A percentile compares a stretch with the other conserved stretches of the same genome.
Evolutionary conservation across 2,797 vertebrate species (phyloP).

Genomic region (Halcyon badia): DNA sequence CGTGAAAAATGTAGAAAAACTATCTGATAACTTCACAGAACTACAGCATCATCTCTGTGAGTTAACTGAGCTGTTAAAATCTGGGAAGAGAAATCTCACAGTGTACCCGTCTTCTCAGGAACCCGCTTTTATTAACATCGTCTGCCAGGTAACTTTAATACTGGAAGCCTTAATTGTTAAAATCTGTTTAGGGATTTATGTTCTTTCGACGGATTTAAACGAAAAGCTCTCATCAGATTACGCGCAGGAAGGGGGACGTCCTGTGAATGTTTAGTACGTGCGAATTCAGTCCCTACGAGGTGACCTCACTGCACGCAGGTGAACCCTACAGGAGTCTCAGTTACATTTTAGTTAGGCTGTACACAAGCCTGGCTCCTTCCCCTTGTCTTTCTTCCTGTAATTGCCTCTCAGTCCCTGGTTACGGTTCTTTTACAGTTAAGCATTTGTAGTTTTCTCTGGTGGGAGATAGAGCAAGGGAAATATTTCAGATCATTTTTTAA

Average conservation of each 20-base stretch:
- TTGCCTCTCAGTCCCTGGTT: not conserved
- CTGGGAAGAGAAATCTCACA: constrained; percentile 79
- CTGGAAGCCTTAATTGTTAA: not conserved
- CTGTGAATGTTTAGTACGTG: rapidly evolving
- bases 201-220: not conserved
- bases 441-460: not conserved
- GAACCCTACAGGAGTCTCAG: not conserved
- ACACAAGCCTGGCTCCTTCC: not conserved
- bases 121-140: constrained; percentile 88
- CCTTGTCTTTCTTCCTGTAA: not conserved
- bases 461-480: not conserved
- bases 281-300: rapidly evolving
- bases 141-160: constrained; percentile 89
- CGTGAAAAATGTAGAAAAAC: constrained; percentile 83
- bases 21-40: constrained; percentile 85
- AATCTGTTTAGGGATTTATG: not conserved
- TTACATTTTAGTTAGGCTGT: not conserved
- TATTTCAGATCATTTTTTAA: not conserved
- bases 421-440: not conserved
- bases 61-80: constrained; percentile 84
- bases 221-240: not conserved
- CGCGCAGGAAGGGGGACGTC: rapidly evolving
- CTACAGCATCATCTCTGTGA: constrained; percentile 86
- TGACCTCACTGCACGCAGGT: not conserved
- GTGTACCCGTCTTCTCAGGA: constrained; percentile 86